Conservation (phyloP, 2,888 invertebrate genomes). For the Himalopsyche anomala region DNA sequence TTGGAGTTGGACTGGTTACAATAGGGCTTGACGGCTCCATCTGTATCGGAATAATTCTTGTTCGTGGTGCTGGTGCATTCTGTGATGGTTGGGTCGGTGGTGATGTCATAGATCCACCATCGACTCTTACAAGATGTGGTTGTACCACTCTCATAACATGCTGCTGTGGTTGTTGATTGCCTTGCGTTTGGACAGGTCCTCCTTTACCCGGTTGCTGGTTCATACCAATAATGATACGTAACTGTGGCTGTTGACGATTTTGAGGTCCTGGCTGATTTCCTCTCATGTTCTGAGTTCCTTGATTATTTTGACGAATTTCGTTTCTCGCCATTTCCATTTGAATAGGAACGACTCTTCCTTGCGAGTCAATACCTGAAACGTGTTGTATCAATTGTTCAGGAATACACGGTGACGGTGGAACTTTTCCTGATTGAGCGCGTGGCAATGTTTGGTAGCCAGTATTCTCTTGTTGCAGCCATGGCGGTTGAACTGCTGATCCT, state of each 20-base stretch:
- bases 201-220: conserved; percentile 65
- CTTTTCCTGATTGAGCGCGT: conserved; percentile 69
- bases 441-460: conserved; percentile 73
- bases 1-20: conserved; percentile 58
- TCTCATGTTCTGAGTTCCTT: conserved; percentile 68
- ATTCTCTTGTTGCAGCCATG: conserved; percentile 75
- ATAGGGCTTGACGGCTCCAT: conserved; percentile 72
- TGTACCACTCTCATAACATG: conserved; percentile 76
- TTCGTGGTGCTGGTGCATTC: conserved; percentile 72
- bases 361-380: conserved; percentile 39
- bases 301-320: conserved; percentile 70
- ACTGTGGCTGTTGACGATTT: conserved; percentile 67
- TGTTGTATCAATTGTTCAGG: conserved; percentile 57
- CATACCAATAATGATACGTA: conserved; percentile 75
- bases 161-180: conserved; percentile 73
- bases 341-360: conserved; percentile 79
- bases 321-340: conserved; percentile 78
- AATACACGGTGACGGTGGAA: conserved; percentile 39
- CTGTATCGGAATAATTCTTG: conserved; percentile 80
- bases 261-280: conserved; percentile 53
- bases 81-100: conserved; percentile 67
- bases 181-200: conserved; percentile 47
- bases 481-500: conserved; percentile 69
- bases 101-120: conserved; percentile 71
- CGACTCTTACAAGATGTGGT: conserved; percentile 76